phyloP scores from a whole-genome alignment of 2,113 vertebrate species.

The Chamaea fasciata region DNA sequence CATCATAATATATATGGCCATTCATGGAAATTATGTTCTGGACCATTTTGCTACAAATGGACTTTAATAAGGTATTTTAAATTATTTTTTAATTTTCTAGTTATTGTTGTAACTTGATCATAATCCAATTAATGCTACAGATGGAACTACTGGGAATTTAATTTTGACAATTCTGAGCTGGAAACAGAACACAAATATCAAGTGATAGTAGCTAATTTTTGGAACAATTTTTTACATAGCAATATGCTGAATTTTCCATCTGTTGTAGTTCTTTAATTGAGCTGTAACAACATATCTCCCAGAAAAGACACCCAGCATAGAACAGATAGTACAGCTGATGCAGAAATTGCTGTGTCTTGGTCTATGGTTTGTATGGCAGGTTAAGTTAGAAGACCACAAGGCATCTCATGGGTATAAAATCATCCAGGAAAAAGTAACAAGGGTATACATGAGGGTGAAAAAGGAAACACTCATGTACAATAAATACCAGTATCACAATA shows the following conservation, averaged over 20 bases:
- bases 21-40: not conserved
- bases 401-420: not conserved
- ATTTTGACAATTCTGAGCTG: not conserved
- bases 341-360: not conserved
- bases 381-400: not conserved
- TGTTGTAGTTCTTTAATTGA: not conserved
- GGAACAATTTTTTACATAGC: not conserved
- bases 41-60: not conserved
- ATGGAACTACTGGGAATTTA: not conserved
- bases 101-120: not conserved
- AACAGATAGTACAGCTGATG: not conserved
- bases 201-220: not conserved
- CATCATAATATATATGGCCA: not conserved
- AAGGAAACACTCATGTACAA: not conserved
- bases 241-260: not conserved
- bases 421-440: not conserved
- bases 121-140: not conserved
- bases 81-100: not conserved
- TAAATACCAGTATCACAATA: not conserved
- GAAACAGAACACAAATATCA: not conserved
- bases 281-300: not conserved
- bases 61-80: not conserved
- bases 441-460: not conserved
- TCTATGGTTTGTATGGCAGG: not conserved
- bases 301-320: not conserved